Evolutionary conservation across 2,113 vertebrate species (phyloP), one percentile per base, ranked within the genome.

Genomic region (Nycticryphes semicollaris): DNA sequence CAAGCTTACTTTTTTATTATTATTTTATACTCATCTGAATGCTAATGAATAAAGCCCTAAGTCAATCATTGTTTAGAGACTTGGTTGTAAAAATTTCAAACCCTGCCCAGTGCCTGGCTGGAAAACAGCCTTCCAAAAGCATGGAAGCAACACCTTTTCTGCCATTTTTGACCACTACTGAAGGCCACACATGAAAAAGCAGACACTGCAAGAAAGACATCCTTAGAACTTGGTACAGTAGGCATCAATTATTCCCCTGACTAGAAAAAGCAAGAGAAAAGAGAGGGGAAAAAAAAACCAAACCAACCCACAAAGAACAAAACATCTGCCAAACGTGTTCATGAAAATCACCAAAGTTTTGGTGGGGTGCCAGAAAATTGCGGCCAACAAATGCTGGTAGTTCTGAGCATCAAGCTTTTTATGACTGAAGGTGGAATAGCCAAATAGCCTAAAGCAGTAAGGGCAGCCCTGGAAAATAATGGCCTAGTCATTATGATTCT

Each of bases 391-490:
- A 93, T 56, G 93, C 35, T 89, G 88, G 77, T 31, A 96, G 90
- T 87, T 97, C 94, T 95, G 95, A 97, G 95, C 95, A 95, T 79
- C 79, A 64, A 80, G 59, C 24, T 51, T 95, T 97, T 97, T 98
- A 97, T 87, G 96, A 95, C 62, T 96, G 70, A 95, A 95, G 76
- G 96, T 89, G 87, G 74, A 96, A 97, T 89, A 97, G 98, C 95
- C 93, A 97, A 97, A 97, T 94, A 80, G 96, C 96, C 96, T 97
- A 76, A 94, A 97, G 97, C 95, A 92, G 91, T 94, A 95, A 98
- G 93, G 86, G 79, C 84, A 92, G 84, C 63, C 93, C 67, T 91
- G 83, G 94, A 92, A 97, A 97, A 96, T 98, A 98, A 97, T 72
- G 76, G 94, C 84, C 85, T 78, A 94, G 92, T 96, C 95, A 97